Percentiles rank a stretch among this genome's conserved stretches.
phyloP scores from a whole-genome alignment of 1,140 invertebrate genomes.

The Neodiprion fabricii region DNA sequence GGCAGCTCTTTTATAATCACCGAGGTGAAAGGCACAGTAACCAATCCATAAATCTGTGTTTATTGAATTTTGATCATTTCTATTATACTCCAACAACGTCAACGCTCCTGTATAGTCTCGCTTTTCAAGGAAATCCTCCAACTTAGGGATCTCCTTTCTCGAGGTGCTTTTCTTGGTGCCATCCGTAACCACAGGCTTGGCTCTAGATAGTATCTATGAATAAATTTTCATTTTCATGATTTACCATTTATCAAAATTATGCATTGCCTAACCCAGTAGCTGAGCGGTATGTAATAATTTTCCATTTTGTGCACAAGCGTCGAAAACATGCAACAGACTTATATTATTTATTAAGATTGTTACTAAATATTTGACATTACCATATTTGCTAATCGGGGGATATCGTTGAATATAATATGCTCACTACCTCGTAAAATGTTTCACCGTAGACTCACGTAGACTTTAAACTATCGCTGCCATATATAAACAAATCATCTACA shows the following conservation, averaged over 20 bases:
- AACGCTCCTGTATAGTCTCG: conserved; percentile 94
- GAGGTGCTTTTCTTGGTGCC: conserved; percentile 50
- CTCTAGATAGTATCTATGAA: conserved; percentile 72
- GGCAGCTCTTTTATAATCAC: conserved; percentile 90
- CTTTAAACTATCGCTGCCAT: background rate
- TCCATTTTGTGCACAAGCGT: no score
- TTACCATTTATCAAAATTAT: no score
- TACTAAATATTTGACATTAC: no score
- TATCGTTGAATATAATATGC: no score
- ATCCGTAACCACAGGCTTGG: conserved; percentile 69
- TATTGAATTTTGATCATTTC: conserved; percentile 64
- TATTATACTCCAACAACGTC: conserved; percentile 85
- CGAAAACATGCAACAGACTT: no score
- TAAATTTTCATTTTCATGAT: background rate
- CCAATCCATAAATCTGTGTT: conserved; percentile 87
- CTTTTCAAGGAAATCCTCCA: conserved; percentile 90
- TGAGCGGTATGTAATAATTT: no score
- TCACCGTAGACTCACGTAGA: no score
- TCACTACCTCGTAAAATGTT: no score
- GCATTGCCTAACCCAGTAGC: no score
- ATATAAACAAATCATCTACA: background rate
- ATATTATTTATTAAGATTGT: no score
- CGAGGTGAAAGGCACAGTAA: conserved; percentile 94
- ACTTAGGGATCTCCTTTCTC: conserved; percentile 69
- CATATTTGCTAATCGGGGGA: no score